A percentile compares a stretch with the other conserved stretches of the same genome.
Conservation (phyloP, 2,113 vertebrate genomes). For the Rutilus rutilus region DNA sequence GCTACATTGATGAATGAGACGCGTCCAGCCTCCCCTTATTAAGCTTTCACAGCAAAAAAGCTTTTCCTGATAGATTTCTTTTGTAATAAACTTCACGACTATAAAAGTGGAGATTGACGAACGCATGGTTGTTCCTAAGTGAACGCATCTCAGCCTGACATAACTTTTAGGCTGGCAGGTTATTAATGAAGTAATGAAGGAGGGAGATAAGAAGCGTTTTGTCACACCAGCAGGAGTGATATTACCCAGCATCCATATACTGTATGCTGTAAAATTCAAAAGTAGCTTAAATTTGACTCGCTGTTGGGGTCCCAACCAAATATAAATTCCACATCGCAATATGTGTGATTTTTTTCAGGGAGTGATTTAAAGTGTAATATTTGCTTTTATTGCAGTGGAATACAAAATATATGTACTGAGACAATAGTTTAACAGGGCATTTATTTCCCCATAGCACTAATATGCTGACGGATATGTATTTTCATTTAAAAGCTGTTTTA, state of each 20-base stretch:
- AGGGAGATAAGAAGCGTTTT: conserved; percentile 16
- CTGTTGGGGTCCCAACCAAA: not conserved
- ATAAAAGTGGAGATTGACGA: not conserved
- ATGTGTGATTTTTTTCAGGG: not conserved
- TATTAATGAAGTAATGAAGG: conserved; percentile 24
- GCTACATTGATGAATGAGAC: not conserved
- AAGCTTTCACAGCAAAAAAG: conserved; percentile 17
- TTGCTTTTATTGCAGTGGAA: too few relatives aligned
- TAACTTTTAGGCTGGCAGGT: conserved; percentile 17
- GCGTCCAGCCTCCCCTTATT: not conserved
- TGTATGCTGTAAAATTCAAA: not conserved
- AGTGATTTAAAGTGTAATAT: not conserved
- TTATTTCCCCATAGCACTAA: not conserved
- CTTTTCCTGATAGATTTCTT: not conserved
- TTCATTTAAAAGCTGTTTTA: not conserved
- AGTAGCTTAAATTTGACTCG: not conserved
- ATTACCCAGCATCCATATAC: not conserved
- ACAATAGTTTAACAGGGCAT: not conserved
- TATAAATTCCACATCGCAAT: not conserved
- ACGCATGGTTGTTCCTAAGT: not conserved
- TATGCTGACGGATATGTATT: not conserved
- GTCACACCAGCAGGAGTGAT: conserved; percentile 11
- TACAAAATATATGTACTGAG: not conserved
- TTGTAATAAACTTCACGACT: not conserved
- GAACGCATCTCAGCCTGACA: conserved; percentile 6